Evolutionary conservation across 1,140 invertebrate species (phyloP).

Genomic region (Cyclina sinensis): DNA sequence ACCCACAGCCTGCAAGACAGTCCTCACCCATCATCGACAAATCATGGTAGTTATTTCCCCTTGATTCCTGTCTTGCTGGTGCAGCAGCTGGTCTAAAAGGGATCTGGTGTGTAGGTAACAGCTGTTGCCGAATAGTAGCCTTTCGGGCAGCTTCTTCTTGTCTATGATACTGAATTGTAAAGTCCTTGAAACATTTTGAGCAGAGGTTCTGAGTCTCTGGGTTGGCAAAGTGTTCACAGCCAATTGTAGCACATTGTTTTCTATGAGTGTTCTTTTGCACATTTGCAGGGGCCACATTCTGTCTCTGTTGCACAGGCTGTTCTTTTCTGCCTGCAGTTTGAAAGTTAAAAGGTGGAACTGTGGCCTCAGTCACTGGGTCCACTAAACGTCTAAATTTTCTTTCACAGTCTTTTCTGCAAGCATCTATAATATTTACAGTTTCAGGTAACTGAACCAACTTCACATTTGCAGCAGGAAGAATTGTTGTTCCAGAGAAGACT

Average conservation of each 20-base stretch:
- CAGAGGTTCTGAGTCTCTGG: constrained; percentile 72
- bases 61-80: background rate
- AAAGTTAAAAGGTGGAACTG: constrained; percentile 1
- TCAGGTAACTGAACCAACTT: constrained; percentile 66
- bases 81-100: background rate
- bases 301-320: background rate
- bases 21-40: constrained; percentile 72
- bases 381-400: constrained; percentile 33
- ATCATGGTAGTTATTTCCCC: constrained; percentile 28
- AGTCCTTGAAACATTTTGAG: constrained; percentile 74
- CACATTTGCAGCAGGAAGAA: constrained; percentile 74
- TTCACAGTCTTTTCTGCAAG: constrained; percentile 70
- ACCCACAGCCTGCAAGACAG: constrained; percentile 63
- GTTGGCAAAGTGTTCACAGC: constrained; percentile 75
- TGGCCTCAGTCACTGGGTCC: background rate
- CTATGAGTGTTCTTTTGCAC: background rate
- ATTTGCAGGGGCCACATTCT: background rate
- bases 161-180: constrained; percentile 67
- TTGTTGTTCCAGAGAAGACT: constrained; percentile 65
- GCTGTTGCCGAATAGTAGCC: background rate
- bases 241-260: constrained; percentile 40
- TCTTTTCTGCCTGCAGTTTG: background rate
- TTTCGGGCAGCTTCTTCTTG: constrained; percentile 38
- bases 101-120: background rate
- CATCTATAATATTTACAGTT: constrained; percentile 73